A percentile compares a stretch with the other conserved stretches of the same genome.
Conservation (phyloP, 23 tunicate genomes). For the Halocynthia roretzi region DNA sequence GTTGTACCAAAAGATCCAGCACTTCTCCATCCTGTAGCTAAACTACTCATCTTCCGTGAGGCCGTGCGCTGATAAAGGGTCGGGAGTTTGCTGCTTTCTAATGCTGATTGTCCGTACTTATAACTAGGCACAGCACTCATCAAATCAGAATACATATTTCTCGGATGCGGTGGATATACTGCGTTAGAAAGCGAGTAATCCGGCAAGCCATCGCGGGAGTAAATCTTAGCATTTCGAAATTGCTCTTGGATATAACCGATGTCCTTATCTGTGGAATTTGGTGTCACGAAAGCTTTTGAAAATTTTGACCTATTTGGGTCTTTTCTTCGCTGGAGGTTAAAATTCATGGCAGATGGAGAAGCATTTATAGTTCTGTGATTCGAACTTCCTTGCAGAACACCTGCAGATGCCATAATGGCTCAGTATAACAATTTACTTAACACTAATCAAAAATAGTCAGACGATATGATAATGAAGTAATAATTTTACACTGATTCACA, state of each 20-base stretch:
- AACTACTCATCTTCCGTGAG: neutral
- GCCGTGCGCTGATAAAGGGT: neutral
- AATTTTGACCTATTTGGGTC: too few species aligned
- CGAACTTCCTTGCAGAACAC: too few species aligned
- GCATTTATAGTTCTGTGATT: too few species aligned
- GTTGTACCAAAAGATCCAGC: neutral
- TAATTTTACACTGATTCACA: too few species aligned
- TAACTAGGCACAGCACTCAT: neutral
- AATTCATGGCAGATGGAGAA: too few species aligned
- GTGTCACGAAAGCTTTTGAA: too few species aligned
- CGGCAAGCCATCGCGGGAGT: neutral
- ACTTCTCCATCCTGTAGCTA: neutral
- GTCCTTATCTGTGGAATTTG: too few species aligned
- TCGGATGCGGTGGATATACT: neutral
- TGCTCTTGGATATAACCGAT: neutral
- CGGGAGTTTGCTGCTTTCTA: neutral
- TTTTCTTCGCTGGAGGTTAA: too few species aligned
- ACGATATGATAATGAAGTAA: too few species aligned
- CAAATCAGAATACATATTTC: neutral
- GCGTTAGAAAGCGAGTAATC: neutral
- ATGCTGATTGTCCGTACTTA: neutral
- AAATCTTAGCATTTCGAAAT: neutral
- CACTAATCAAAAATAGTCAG: too few species aligned
- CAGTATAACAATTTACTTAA: too few species aligned
- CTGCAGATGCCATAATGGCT: too few species aligned